phyloP scores from a whole-genome alignment of 2,797 vertebrate species.

The Threskiornis aethiopicus region DNA sequence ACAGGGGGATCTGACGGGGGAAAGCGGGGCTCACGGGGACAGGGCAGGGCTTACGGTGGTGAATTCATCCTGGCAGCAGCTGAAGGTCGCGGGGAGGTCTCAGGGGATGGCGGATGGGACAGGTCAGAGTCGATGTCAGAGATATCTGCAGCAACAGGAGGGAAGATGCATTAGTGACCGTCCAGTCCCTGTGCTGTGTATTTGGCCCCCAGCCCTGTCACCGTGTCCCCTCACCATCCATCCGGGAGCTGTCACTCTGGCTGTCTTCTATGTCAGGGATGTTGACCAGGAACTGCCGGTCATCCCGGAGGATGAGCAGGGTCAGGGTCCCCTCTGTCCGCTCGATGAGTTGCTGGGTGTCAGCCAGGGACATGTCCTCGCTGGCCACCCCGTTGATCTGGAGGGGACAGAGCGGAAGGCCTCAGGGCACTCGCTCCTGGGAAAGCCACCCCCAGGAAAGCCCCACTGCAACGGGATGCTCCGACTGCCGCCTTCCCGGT shows the following conservation, averaged over 20 bases:
- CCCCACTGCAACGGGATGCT: fast-evolving
- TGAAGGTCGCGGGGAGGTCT: not conserved
- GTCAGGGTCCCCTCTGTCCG: conserved; percentile 87
- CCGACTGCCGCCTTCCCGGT: fast-evolving
- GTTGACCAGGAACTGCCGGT: conserved; percentile 89
- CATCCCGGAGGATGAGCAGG: conserved; percentile 88
- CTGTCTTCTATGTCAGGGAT: conserved; percentile 87
- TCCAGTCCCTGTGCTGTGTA: not conserved
- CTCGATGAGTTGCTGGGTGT: conserved; percentile 92
- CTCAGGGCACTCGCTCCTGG: not conserved
- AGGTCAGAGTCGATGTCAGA: conserved; percentile 85
- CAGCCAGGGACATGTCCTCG: conserved; percentile 90
- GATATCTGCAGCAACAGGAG: conserved; percentile 80
- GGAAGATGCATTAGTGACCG: not conserved
- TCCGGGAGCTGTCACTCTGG: conserved; percentile 82
- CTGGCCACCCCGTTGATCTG: conserved; percentile 96
- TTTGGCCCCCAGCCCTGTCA: fast-evolving
- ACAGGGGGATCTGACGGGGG: not conserved
- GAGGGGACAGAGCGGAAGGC: not conserved
- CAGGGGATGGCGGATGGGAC: conserved; percentile 42
- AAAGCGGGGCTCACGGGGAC: not conserved
- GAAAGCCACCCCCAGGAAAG: not conserved
- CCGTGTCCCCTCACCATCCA: conserved; percentile 81
- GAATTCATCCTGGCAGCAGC: conserved; percentile 77
- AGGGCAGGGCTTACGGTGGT: conserved; percentile 51